Evolutionary conservation across 1,140 invertebrate genomes (phyloP).

Genomic region (Riptortus pedestris): DNA sequence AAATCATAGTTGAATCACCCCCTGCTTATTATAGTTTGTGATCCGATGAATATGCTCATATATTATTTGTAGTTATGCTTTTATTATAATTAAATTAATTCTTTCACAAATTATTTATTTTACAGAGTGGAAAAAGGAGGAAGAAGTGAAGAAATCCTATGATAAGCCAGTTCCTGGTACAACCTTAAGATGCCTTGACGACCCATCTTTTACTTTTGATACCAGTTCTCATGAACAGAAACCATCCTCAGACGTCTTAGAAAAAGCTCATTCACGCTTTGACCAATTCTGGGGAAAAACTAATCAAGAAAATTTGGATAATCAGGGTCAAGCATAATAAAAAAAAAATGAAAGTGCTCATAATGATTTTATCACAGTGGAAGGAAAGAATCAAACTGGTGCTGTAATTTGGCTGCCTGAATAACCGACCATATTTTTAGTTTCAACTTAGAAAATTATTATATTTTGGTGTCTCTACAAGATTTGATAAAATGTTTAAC

Average conservation of each 20-base stretch:
- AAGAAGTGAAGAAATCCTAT: background rate
- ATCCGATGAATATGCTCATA: too few relatives aligned
- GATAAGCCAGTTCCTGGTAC: constrained; percentile 16
- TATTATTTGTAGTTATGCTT: too few relatives aligned
- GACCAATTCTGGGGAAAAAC: constrained; percentile 17
- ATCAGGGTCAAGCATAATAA: constrained; percentile 6
- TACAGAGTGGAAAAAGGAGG: constrained; percentile 9
- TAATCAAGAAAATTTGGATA: constrained; percentile 14
- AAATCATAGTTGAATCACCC: too few relatives aligned
- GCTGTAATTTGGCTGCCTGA: background rate
- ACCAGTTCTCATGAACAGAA: constrained; percentile 6
- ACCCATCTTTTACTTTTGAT: constrained; percentile 16
- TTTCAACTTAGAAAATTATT: background rate
- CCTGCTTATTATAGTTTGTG: too few relatives aligned
- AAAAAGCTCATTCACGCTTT: constrained; percentile 14
- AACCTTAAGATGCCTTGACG: constrained; percentile 18
- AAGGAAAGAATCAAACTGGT: background rate
- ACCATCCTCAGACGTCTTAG: constrained; percentile 5
- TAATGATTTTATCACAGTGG: constrained; percentile 11
- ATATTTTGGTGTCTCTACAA: background rate
- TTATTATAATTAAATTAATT: too few relatives aligned
- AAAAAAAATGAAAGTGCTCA: background rate
- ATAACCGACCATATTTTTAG: background rate
- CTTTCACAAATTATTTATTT: too few relatives aligned
- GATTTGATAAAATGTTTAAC: too few relatives aligned